A percentile compares a stretch with the other conserved stretches of the same genome.
Evolutionary conservation across 2,113 vertebrate species (phyloP).

Genomic region (Pachyramphus minor): DNA sequence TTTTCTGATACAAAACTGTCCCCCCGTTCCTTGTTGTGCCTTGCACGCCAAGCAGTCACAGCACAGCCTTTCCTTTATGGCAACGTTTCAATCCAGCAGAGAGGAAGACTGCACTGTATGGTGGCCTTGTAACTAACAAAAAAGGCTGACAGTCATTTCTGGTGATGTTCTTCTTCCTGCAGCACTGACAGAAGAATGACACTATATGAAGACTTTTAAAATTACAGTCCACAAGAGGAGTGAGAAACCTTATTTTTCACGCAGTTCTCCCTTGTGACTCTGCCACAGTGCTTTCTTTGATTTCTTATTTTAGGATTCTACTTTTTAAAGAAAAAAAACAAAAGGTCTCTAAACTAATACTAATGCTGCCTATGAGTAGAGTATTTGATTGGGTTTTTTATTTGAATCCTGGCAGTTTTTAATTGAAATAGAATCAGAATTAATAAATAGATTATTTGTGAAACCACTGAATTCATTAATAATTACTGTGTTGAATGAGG

Average conservation of each 20-base stretch:
- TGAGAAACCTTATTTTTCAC: constrained; percentile 64
- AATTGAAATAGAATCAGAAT: constrained; percentile 66
- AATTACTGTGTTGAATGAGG: constrained; percentile 53
- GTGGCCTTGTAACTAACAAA: constrained; percentile 87
- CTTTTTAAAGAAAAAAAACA: constrained; percentile 49
- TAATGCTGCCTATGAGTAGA: constrained; percentile 71
- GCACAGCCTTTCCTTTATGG: constrained; percentile 85
- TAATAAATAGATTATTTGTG: constrained; percentile 64
- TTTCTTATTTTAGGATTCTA: constrained; percentile 71
- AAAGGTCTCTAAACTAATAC: constrained; percentile 62
- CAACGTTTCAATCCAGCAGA: constrained; percentile 79
- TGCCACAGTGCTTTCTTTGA: constrained; percentile 76
- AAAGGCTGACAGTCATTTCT: constrained; percentile 83
- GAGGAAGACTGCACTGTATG: constrained; percentile 81
- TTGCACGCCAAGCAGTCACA: constrained; percentile 81
- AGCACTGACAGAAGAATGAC: constrained; percentile 80
- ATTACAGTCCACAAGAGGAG: constrained; percentile 77
- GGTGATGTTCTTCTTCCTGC: constrained; percentile 81
- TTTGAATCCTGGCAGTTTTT: constrained; percentile 68
- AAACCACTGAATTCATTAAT: constrained; percentile 57
- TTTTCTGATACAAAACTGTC: constrained; percentile 95
- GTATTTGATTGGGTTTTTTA: constrained; percentile 60
- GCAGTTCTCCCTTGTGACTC: constrained; percentile 68
- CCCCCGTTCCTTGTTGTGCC: constrained; percentile 92
- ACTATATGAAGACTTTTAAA: constrained; percentile 77